Percentiles rank a stretch among this genome's conserved stretches.
Evolutionary conservation across 2,113 vertebrate genomes (phyloP).

Genomic region (Cyprinodon variegatus): DNA sequence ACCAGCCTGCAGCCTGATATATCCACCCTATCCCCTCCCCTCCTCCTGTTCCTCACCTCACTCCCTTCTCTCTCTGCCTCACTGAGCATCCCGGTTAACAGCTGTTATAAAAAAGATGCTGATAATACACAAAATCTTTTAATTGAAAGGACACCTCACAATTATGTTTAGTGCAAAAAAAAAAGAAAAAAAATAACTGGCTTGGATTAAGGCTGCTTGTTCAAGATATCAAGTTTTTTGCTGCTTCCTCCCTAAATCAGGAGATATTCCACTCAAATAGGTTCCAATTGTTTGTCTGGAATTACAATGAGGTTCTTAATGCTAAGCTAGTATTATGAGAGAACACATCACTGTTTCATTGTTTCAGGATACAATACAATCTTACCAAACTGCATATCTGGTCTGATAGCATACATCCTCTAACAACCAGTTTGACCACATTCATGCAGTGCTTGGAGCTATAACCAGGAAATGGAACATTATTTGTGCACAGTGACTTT

Average conservation of each 20-base stretch:
- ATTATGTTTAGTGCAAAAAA: neutral
- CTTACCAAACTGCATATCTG: too few relatives aligned
- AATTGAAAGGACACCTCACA: neutral
- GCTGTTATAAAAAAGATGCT: conserved; percentile 10
- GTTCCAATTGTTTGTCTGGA: neutral
- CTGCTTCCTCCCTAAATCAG: neutral
- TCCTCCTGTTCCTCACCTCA: conserved; percentile 5
- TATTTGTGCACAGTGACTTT: conserved; percentile 14
- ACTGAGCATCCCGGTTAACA: conserved; percentile 26
- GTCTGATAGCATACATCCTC: neutral
- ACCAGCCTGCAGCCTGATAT: conserved; percentile 8
- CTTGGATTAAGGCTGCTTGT: neutral
- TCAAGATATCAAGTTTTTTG: neutral
- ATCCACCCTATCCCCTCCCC: neutral
- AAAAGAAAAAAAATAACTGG: neutral
- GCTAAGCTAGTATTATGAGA: too few relatives aligned
- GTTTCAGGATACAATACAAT: neutral
- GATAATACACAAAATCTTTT: conserved; percentile 11
- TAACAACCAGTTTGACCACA: neutral
- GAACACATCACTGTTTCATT: neutral
- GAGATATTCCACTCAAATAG: neutral
- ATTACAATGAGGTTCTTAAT: neutral
- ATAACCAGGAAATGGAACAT: conserved; percentile 15
- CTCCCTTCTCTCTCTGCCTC: conserved; percentile 8
- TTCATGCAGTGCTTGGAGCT: conserved; percentile 6